Evolutionary conservation across 2,113 vertebrate genomes (phyloP), one percentile per base, ranked within the genome.

Genomic region (Lepidothrix coronata): DNA sequence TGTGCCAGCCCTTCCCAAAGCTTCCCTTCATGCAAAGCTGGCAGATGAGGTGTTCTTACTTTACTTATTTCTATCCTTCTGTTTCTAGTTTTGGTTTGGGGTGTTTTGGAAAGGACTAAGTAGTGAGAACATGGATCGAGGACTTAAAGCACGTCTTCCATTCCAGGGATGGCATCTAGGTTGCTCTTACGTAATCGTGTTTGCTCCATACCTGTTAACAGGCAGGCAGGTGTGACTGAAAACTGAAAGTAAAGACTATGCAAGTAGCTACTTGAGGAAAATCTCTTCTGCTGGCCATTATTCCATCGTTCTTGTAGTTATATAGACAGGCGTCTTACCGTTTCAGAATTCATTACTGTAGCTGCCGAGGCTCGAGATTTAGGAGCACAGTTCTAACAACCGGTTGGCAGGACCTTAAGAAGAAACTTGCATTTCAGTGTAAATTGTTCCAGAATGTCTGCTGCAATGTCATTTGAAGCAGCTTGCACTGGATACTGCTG

Each of bases 101-200:
- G 2, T 57, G 3, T 41, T 84, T 76, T 27, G 35, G 67, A 70
- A 81, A 35, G 19, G 12, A 5, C 25, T n/a, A 3, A 49, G 22
- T 59, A 62, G 14, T 1, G 7, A 20, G 59, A 71, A 27, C 0
- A 0, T 63, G 33, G 23, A 11, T 62, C 0, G 1, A 20, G 17
- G 52, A 28, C 43, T 71, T 70, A 61, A 66, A 59, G 10, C 21
- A 37, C 19, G 11, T 31, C 30, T 89, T 63, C 39, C 5, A 3
- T 58, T 68, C 14, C 31, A 66, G 46, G 30, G 58, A 5, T 58
- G 18, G 39, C 12, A 48, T 76, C 67, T 73, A 15, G 65, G 16
- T 81, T 81, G 31, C 2, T 14, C 6, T 72, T 75, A 46, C 0
- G 4, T 65, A 89, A 83, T 68, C 74, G 1, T 37, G n/a, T 48